Evolutionary conservation across 1,140 invertebrate species (phyloP).

Genomic region (Venturia canescens): DNA sequence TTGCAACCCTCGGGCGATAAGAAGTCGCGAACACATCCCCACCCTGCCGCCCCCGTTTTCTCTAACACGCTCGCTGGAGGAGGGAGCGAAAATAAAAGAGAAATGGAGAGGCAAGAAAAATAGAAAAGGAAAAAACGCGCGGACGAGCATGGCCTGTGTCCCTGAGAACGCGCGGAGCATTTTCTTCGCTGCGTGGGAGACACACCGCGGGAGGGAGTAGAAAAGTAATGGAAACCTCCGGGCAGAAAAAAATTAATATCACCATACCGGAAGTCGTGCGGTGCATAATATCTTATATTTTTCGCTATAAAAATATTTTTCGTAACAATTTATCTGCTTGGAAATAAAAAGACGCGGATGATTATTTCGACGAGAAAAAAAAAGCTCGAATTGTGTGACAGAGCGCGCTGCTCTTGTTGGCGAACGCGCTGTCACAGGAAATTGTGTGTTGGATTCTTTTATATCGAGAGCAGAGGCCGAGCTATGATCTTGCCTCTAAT

Average conservation of each 20-base stretch:
- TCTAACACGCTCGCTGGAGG: neutral
- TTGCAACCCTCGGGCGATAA: conserved; percentile 65
- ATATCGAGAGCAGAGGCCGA: conserved; percentile 48
- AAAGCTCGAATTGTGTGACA: too few species aligned
- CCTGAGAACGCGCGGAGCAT: conserved; percentile 4
- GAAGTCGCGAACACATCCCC: conserved; percentile 46
- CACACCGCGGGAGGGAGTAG: neutral
- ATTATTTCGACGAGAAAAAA: neutral
- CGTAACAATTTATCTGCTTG: neutral
- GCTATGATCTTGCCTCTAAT: conserved; percentile 55
- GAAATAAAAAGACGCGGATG: neutral
- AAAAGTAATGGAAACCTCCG: neutral
- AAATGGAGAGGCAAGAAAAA: conserved; percentile 28
- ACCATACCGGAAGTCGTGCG: neutral
- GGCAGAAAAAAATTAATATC: neutral
- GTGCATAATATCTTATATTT: conserved; percentile 1
- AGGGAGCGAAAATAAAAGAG: neutral
- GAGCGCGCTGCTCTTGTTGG: too few species aligned
- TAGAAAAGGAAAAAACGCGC: conserved; percentile 4
- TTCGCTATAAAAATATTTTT: neutral
- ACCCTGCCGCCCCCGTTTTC: too few species aligned
- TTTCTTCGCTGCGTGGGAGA: neutral
- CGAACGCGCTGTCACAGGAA: conserved; percentile 38
- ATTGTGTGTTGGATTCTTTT: conserved; percentile 47
- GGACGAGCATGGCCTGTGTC: neutral